phyloP scores from a whole-genome alignment of 2,888 invertebrate genomes.

The Epinotia demarniana region DNA sequence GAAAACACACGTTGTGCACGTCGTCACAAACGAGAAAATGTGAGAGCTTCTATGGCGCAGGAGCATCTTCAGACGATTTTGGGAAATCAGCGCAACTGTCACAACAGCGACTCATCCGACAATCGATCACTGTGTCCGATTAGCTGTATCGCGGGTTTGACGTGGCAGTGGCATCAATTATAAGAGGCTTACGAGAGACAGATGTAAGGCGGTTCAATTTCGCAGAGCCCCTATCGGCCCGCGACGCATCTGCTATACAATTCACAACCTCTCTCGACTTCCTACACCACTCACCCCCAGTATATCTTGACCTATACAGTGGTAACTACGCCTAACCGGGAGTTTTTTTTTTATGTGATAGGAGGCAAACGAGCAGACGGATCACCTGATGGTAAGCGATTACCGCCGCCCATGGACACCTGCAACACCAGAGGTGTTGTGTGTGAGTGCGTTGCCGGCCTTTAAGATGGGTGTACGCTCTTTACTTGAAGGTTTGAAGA shows the following conservation, averaged over 20 bases:
- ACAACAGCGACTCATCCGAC: constrained; percentile 50
- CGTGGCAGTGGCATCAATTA: constrained; percentile 82
- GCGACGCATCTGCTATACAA: constrained; percentile 32
- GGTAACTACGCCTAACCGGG: background rate
- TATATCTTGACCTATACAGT: background rate
- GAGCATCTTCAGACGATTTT: constrained; percentile 1
- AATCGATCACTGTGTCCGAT: constrained; percentile 82
- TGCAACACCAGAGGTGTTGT: too few species aligned
- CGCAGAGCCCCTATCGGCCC: constrained; percentile 59
- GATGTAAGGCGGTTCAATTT: constrained; percentile 82
- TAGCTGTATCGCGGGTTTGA: constrained; percentile 78
- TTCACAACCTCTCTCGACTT: background rate
- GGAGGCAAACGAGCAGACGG: too few species aligned
- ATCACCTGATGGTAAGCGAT: too few species aligned
- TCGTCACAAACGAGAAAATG: background rate
- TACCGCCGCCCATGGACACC: too few species aligned
- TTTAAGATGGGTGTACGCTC: too few species aligned
- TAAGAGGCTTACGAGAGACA: constrained; percentile 82
- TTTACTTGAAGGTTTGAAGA: too few species aligned
- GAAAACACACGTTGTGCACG: too few species aligned
- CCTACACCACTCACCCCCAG: background rate
- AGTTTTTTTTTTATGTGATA: too few species aligned
- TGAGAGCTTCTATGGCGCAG: background rate
- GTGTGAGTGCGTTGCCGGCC: too few species aligned
- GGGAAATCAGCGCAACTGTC: constrained; percentile 34